Percentiles rank a stretch among this genome's conserved stretches.
Conservation (phyloP, 2,113 vertebrate species). For the Orycteropus afer region DNA sequence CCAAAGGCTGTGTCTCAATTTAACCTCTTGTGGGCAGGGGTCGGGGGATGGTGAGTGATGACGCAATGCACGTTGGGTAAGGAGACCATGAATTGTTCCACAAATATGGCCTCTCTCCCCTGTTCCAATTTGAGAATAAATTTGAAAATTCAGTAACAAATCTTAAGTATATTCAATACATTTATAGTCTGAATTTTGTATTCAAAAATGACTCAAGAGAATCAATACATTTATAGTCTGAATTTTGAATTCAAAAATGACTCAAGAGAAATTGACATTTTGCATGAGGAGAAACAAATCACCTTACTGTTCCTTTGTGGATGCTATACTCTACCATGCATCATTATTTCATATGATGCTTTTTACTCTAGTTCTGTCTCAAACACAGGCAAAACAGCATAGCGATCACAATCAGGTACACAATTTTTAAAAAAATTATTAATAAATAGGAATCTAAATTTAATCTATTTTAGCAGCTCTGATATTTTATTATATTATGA, state of each 20-base stretch:
- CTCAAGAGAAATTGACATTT: neutral
- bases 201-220: neutral
- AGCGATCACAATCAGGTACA: neutral
- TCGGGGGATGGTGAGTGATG: fast-evolving
- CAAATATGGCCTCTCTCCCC: neutral
- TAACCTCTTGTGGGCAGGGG: slow-evolving; percentile 75
- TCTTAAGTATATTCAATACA: neutral
- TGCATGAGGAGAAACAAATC: neutral
- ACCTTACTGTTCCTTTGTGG: neutral
- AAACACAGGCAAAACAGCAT: neutral
- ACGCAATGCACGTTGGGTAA: fast-evolving
- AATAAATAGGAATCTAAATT: neutral
- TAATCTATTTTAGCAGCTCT: neutral
- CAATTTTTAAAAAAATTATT: neutral
- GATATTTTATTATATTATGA: neutral
- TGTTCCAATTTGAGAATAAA: neutral
- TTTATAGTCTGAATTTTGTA: neutral
- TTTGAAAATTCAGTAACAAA: neutral
- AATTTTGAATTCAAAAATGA: neutral
- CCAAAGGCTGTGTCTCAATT: slow-evolving; percentile 91
- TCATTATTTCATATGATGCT: neutral
- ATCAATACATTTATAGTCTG: too few relatives aligned
- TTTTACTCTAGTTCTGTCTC: neutral
- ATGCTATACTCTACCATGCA: fast-evolving
- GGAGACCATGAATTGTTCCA: neutral